A percentile compares a stretch with the other conserved stretches of the same genome.
phyloP scores from a whole-genome alignment of 2,888 invertebrate genomes.

The Malthinus seriepunctatus region DNA sequence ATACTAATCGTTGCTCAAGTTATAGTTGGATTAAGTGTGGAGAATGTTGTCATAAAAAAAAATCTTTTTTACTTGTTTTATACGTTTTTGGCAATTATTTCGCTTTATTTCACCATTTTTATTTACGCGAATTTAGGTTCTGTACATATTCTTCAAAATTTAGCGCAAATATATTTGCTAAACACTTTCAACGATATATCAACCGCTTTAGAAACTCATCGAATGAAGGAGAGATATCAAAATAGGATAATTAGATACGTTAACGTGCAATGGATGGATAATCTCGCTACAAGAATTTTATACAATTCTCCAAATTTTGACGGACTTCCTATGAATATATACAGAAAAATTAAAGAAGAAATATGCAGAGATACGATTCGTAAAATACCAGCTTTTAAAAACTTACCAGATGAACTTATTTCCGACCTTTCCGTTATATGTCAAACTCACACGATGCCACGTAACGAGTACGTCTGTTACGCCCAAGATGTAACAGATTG shows the following conservation, averaged over 20 bases:
- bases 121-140: neutral
- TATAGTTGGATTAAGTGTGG: too few relatives aligned
- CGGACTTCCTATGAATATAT: constrained; percentile 16
- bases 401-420: constrained; percentile 18
- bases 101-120: neutral
- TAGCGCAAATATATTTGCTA: neutral
- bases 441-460: constrained; percentile 10
- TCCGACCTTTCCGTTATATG: constrained; percentile 12
- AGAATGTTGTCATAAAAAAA: too few relatives aligned
- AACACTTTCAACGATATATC: constrained; percentile 1
- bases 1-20: neutral
- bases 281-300: constrained; percentile 17
- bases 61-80: neutral
- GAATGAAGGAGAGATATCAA: neutral
- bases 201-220: neutral
- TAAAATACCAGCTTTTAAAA: constrained; percentile 17
- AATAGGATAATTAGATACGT: constrained; percentile 18
- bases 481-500: constrained; percentile 19
- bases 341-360: constrained; percentile 14
- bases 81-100: neutral
- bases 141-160: neutral
- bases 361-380: constrained; percentile 5
- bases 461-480: constrained; percentile 26
- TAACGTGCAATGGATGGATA: constrained; percentile 24
- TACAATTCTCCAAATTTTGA: neutral